These are phyloP conservation scores for Urechis unicinctus DNA, from an alignment of 2,888 invertebrate genomes.

Conservation along the genomic window DNA sequence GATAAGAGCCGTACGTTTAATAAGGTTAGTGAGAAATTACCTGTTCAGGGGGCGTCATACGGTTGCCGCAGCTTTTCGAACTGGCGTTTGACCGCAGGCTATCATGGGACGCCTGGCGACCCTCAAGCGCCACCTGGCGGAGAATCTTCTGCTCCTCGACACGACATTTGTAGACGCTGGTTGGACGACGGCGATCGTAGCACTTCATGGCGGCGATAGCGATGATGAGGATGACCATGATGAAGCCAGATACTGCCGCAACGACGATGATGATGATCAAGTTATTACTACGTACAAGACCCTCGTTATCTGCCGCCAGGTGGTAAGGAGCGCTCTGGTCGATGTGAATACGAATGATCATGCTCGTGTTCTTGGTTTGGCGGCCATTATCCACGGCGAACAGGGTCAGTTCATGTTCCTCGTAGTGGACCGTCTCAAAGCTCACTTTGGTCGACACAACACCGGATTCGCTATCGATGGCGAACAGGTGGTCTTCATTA, in stretches of 20 bases:
- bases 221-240: slow-evolving; percentile 1
- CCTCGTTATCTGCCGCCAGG: neutral
- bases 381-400: neutral
- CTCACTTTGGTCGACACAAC: neutral
- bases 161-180: neutral
- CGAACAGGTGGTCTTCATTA: neutral
- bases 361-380: neutral
- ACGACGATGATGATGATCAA: slow-evolving; percentile 4
- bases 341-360: neutral
- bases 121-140: neutral
- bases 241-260: neutral
- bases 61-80: no score
- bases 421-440: neutral
- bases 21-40: no score
- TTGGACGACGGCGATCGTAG: neutral
- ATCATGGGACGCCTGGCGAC: no score
- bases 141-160: neutral
- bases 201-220: neutral
- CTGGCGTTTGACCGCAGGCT: no score
- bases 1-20: no score
- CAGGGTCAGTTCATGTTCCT: neutral
- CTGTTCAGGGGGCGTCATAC: no score
- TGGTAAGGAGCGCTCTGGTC: neutral
- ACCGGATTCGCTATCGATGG: neutral
- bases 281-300: neutral